Evolutionary conservation across 2,113 vertebrate genomes (phyloP).

Genomic region (Tragelaphus buxtoni): DNA sequence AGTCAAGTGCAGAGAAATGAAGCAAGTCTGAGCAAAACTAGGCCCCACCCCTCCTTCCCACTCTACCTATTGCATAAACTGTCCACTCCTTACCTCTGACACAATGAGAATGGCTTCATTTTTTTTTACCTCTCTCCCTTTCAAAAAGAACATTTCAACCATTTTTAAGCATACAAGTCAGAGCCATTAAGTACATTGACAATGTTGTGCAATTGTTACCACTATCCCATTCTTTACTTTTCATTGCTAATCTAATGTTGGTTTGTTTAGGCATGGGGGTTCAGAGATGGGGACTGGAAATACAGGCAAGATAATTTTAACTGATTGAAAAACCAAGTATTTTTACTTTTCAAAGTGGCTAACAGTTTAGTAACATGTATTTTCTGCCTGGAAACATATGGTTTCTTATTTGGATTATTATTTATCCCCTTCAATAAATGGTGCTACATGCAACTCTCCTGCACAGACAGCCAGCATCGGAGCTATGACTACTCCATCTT

Average conservation of each 20-base stretch:
- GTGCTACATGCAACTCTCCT: background rate
- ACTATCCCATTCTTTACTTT: background rate
- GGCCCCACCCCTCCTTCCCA: no score
- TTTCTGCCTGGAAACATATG: background rate
- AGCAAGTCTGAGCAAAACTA: background rate
- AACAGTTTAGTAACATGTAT: background rate
- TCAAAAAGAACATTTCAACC: background rate
- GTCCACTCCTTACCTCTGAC: background rate
- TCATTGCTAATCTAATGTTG: background rate
- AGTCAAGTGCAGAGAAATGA: background rate
- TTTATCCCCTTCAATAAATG: background rate
- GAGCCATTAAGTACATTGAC: background rate
- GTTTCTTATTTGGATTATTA: slow-evolving; percentile 42
- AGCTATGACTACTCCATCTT: background rate
- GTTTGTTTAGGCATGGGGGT: background rate
- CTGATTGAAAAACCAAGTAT: background rate
- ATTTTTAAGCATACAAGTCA: background rate
- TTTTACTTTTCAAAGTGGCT: background rate
- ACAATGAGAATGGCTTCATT: background rate
- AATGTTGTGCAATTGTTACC: rapidly evolving
- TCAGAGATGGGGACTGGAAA: background rate
- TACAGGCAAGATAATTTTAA: background rate
- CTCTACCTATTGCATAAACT: no score
- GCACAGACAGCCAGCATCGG: background rate
- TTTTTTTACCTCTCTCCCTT: background rate